Evolutionary conservation across 2,888 invertebrate genomes (phyloP).

Genomic region (Nemotelus nigrinus): DNA sequence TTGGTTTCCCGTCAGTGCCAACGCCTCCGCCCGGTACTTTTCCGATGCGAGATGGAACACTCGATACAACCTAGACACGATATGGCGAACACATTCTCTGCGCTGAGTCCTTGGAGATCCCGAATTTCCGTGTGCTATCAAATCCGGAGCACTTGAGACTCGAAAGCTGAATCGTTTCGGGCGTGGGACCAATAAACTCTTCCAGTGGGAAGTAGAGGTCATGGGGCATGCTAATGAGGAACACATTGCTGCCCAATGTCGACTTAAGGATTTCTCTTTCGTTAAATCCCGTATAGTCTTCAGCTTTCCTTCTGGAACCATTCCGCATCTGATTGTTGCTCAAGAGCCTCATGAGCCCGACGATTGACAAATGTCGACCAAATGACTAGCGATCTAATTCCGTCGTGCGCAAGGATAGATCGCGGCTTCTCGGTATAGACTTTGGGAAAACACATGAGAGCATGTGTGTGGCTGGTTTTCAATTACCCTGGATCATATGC

Average conservation of each 20-base stretch:
- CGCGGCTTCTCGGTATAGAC: neutral
- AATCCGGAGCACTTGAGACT: slow-evolving; percentile 4
- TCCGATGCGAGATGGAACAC: neutral
- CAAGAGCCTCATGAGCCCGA: slow-evolving; percentile 23
- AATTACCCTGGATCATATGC: slow-evolving; percentile 5
- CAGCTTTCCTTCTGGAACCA: neutral
- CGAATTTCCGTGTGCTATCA: slow-evolving; percentile 2
- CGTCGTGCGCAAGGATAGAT: neutral
- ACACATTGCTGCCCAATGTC: too few species aligned
- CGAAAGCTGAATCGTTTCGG: slow-evolving; percentile 18
- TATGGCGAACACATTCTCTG: slow-evolving; percentile 31
- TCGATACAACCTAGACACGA: neutral
- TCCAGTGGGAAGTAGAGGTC: neutral
- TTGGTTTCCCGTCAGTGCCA: neutral
- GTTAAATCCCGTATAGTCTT: neutral
- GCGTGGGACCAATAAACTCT: neutral
- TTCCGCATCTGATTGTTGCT: neutral
- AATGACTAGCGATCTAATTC: slow-evolving; percentile 31
- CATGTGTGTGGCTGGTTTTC: slow-evolving; percentile 20
- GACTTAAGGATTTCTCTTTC: neutral
- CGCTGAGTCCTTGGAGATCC: slow-evolving; percentile 32
- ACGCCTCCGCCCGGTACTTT: slow-evolving; percentile 6
- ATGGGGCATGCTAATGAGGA: neutral
- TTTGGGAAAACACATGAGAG: neutral
- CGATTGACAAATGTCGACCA: slow-evolving; percentile 42